Conservation (phyloP, 2,113 vertebrate genomes). For the Siphamia tubifer region DNA sequence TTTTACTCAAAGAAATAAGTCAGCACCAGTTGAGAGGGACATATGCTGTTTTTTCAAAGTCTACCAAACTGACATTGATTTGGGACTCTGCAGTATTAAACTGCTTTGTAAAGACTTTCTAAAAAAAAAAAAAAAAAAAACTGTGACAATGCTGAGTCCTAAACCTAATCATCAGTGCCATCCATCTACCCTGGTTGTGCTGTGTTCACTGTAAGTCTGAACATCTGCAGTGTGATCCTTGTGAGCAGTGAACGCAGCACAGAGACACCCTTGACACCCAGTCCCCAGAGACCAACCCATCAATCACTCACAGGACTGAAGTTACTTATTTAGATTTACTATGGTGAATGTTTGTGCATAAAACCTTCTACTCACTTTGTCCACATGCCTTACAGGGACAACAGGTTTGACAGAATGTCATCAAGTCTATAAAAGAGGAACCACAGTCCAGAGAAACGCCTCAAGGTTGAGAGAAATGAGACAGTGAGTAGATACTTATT, state of each 20-base stretch:
- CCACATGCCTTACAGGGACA: background rate
- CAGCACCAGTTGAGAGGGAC: background rate
- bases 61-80: conserved; percentile 20
- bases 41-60: background rate
- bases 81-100: background rate
- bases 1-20: background rate
- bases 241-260: background rate
- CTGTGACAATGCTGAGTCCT: conserved; percentile 26
- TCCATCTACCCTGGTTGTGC: conserved; percentile 2
- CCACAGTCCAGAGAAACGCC: background rate
- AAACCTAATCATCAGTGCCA: background rate
- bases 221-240: background rate
- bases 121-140: too few species aligned
- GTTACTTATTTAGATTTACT: background rate
- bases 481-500: background rate
- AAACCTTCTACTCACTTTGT: background rate
- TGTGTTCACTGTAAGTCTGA: background rate
- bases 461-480: background rate
- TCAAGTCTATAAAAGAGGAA: conserved; percentile 6
- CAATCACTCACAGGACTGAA: background rate
- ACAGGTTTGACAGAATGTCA: background rate
- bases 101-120: conserved; percentile 33
- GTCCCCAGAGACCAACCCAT: background rate
- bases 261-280: background rate
- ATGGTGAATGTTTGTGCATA: background rate